Evolutionary conservation across 1,140 invertebrate species (phyloP), one percentile per base, ranked within the genome.

Genomic region (Parapsyche elsis): DNA sequence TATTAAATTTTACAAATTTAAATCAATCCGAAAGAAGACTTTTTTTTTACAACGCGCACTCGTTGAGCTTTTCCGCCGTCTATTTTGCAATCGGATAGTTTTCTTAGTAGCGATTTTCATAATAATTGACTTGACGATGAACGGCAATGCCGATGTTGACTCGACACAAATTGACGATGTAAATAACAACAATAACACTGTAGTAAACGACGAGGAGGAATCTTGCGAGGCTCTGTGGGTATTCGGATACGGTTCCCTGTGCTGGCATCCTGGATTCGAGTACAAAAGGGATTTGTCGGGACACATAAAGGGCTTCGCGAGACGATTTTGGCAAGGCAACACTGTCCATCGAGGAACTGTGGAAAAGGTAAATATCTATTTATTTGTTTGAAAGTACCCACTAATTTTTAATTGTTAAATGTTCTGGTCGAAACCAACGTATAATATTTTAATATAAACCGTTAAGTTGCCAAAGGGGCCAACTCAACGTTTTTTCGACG

Each of bases 291-390:
- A 92, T 26, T 88, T 92, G 4, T 91, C 92, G 9, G 95, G 95
- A 9, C 92, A 92, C 83, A 89, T 95, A 0, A 91, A 90, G 84
- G 95, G 95, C 19, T 97, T 92, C 85, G 89, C 91, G 0, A 89
- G 95, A 59, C 90, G 92, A 85, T 97, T 97, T 87, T 96, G 94
- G 94, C 95, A 97, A 87, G 95, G 95, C 53, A 97, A 96, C 85
- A 92, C 91, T 10, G 93, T 93, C 0, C 95, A 97, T 85, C 90
- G 95, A 64, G 95, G 95, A 9, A 94, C 93, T 0, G 88, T 90
- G 16, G 87, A 93, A n/a, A 93, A 94, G 92, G 95, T 96, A 89
- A 53, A 53, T 12, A 53, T 53, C n/a, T n/a, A n/a, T n/a, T n/a
- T n/a, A n/a, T n/a, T n/a, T n/a, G n/a, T n/a, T n/a, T n/a, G n/a